Percentiles rank a stretch among this genome's conserved stretches.
Evolutionary conservation across 1,140 invertebrate species (phyloP).

Genomic region (Coenobita brevimanus): DNA sequence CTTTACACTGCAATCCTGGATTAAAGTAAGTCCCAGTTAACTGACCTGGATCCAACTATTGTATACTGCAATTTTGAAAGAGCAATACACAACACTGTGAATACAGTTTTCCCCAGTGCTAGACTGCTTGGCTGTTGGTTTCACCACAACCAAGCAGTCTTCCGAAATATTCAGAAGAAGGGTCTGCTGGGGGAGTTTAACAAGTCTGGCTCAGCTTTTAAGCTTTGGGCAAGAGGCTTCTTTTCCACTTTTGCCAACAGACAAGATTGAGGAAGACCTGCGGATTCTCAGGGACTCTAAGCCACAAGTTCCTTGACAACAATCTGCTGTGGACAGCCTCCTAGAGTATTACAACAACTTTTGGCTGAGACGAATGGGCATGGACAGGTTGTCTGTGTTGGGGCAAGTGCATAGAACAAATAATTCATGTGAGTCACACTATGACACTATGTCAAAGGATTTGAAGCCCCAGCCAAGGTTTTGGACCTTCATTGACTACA

Average conservation of each 20-base stretch:
- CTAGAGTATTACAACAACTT: conserved; percentile 17
- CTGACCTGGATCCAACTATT: too few species aligned
- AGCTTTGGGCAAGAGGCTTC: neutral
- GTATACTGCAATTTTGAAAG: neutral
- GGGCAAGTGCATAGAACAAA: conserved; percentile 14
- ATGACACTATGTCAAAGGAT: conserved; percentile 9
- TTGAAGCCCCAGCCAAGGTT: conserved; percentile 15
- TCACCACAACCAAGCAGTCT: conserved; percentile 16
- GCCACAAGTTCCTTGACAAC: conserved; percentile 8
- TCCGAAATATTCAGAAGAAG: conserved; percentile 9
- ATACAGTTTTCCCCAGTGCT: conserved; percentile 3
- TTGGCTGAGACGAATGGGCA: conserved; percentile 11
- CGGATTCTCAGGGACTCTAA: conserved; percentile 1
- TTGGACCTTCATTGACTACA: conserved; percentile 2
- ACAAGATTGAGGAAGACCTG: conserved; percentile 8
- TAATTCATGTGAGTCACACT: conserved; percentile 18
- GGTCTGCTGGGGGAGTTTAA: conserved; percentile 12
- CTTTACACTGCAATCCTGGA: too few species aligned
- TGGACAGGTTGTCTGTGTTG: conserved; percentile 11
- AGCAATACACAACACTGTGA: neutral
- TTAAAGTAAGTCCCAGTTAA: too few species aligned
- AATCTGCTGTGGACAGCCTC: conserved; percentile 26
- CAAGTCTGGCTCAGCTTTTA: conserved; percentile 12
- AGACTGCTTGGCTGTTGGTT: conserved; percentile 6
- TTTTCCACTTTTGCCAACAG: conserved; percentile 3